A percentile compares a stretch with the other conserved stretches of the same genome.
Evolutionary conservation across 2,797 vertebrate genomes (phyloP).

Genomic region (Sternarchorhynchus goeldii): DNA sequence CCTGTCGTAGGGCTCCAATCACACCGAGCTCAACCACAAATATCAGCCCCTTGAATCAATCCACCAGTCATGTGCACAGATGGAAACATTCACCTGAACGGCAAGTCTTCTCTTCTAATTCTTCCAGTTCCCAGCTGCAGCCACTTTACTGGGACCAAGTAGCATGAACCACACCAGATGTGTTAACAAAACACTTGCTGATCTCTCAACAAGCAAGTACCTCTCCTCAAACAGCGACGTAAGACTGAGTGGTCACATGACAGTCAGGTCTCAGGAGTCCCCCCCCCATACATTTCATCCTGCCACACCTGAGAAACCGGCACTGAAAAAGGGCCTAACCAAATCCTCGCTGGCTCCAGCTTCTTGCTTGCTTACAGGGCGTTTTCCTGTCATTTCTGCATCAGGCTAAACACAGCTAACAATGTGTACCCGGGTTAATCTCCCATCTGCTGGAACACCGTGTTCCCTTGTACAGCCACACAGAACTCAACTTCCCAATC

Average conservation of each 20-base stretch:
- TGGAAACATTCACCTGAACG: background rate
- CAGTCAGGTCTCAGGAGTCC: background rate
- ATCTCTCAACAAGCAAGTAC: background rate
- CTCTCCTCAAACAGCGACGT: background rate
- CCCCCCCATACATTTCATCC: background rate
- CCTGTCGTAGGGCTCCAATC: constrained; percentile 56
- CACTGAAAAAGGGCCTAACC: background rate
- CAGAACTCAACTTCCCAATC: constrained; percentile 61
- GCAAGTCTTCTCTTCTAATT: background rate
- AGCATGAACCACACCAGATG: background rate
- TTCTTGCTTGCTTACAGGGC: constrained; percentile 72
- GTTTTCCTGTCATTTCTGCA: constrained; percentile 73
- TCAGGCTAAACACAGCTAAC: constrained; percentile 74
- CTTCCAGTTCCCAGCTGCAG: too few relatives aligned
- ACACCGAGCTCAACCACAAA: constrained; percentile 61
- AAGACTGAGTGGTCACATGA: too few relatives aligned
- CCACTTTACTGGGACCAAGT: too few relatives aligned
- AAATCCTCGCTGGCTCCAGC: constrained; percentile 50
- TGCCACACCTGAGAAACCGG: background rate
- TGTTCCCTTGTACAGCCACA: constrained; percentile 68
- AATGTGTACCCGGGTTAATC: constrained; percentile 75
- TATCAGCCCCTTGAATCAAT: constrained; percentile 23
- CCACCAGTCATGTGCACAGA: constrained; percentile 1
- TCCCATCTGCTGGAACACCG: constrained; percentile 75
- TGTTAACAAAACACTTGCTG: background rate